A percentile compares a stretch with the other conserved stretches of the same genome.
These are phyloP conservation scores for Frankliniella intonsa DNA, from an alignment of 2,888 invertebrate genomes.

Conservation along the genomic window DNA sequence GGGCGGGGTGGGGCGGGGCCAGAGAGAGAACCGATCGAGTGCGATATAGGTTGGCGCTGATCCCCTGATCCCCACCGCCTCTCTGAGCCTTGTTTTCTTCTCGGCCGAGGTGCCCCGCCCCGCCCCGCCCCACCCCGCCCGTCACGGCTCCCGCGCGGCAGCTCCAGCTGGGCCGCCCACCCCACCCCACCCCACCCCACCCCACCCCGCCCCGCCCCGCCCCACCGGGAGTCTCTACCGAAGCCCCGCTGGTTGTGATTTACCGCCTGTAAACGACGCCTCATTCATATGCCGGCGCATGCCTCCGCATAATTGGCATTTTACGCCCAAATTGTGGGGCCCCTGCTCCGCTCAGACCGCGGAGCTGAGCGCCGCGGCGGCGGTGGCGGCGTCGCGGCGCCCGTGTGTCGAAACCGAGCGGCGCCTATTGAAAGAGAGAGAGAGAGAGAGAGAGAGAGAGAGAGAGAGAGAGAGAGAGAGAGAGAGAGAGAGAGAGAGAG, in stretches of 20 bases:
- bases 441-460: no score
- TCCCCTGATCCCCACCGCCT: not conserved
- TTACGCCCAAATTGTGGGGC: conserved; percentile 1
- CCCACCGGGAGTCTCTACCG: no score
- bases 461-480: no score
- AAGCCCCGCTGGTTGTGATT: not conserved
- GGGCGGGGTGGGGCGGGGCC: not conserved
- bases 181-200: no score
- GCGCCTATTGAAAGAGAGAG: not conserved
- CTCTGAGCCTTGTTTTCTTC: not conserved
- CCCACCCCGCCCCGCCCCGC: no score
- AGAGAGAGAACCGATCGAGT: not conserved
- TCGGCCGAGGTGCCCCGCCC: no score
- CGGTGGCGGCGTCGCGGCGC: no score
- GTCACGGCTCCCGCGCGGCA: no score
- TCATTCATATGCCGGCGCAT: not conserved
- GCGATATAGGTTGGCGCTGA: not conserved
- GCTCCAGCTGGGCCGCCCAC: no score
- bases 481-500: no score
- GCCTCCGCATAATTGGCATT: conserved; percentile 14
- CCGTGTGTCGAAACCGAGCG: not conserved
- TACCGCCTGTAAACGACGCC: not conserved
- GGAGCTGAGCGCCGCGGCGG: not conserved
- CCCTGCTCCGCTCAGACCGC: not conserved
- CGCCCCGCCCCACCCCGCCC: no score